These are phyloP conservation scores for Adelosebastes latens DNA, from an alignment of 2,797 vertebrate genomes.

Conservation along the genomic window DNA sequence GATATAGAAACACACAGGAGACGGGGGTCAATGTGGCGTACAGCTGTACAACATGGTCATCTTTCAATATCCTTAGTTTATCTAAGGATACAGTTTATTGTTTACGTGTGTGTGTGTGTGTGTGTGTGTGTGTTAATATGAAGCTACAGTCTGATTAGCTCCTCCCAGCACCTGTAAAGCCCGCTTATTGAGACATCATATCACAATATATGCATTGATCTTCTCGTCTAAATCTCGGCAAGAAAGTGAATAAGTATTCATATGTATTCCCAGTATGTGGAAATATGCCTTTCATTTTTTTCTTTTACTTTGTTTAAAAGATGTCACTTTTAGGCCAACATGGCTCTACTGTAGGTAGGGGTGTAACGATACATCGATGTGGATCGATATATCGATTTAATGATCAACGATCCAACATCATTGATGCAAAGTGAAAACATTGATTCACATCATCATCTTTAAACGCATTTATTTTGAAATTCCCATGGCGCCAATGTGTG, in stretches of 20 bases:
- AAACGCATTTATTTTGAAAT: too few species aligned
- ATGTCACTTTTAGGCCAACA: too few species aligned
- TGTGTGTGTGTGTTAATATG: background rate
- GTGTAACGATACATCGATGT: too few species aligned
- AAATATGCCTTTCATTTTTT: background rate
- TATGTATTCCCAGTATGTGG: background rate
- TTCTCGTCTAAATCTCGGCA: too few species aligned
- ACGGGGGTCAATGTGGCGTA: background rate
- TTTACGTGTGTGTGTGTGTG: background rate
- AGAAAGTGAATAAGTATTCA: background rate
- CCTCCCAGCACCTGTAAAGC: background rate
- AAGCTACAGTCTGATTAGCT: background rate
- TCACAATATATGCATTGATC: background rate
- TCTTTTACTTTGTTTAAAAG: too few species aligned
- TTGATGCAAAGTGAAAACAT: too few species aligned
- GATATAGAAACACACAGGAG: constrained; percentile 33
- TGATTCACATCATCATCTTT: too few species aligned
- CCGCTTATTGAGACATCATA: background rate
- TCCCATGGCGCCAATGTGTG: too few species aligned
- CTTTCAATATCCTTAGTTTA: background rate
- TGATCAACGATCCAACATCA: too few species aligned
- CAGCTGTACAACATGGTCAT: background rate
- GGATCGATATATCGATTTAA: too few species aligned
- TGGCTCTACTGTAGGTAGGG: too few species aligned
- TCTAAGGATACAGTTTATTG: background rate